Base-by-base conservation (phyloP, 2,888 invertebrate species). In the Diachrysia chrysitis region DNA sequence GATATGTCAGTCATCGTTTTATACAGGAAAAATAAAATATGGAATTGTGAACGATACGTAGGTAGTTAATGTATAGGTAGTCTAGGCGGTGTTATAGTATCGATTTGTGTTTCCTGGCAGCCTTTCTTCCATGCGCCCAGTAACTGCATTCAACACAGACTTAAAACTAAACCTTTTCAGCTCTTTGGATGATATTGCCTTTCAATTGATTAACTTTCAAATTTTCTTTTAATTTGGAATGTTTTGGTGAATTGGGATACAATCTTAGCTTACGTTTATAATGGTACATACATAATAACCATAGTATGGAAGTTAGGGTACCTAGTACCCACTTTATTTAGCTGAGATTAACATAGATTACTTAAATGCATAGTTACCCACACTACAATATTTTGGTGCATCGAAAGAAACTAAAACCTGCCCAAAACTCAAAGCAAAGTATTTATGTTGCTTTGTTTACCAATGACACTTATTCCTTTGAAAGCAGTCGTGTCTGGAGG, bases 51-150 rank as follows among this genome's bases (percentile, higher is more conserved):
- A 12, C 21, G 19, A 48, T 19, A 48, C 48, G 48, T 48, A 19
- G 48, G 48, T 51, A 51, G 48, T 51, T 51, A 51, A 21, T 51
- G 48, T 51, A n/a, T 51, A 21, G n/a, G n/a, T 51, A 51, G 16
- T 55, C 25, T 35, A 17, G 37, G 14, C 25, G 42, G 53, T 51
- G 92, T 91, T 81, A 54, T 54, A 25, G 58, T 93, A 93, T 93
- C 89, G 81, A 83, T 81, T 75, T 32, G 53, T 75, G 81, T 77
- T 84, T 87, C 85, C 89, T 92, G 91, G 92, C 92, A 92, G 66
- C 74, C 83, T 83, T 81, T 88, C 85, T 89, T 88, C 88, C 90
- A 90, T 92, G 92, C 92, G 89, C 87, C 83, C 79, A 84, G 79
- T 83, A n/a, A 55, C 54, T 87, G 86, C 87, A 88, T 65, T 87